Conservation (phyloP, 2,113 vertebrate species). For the Nesogale talazaci region DNA sequence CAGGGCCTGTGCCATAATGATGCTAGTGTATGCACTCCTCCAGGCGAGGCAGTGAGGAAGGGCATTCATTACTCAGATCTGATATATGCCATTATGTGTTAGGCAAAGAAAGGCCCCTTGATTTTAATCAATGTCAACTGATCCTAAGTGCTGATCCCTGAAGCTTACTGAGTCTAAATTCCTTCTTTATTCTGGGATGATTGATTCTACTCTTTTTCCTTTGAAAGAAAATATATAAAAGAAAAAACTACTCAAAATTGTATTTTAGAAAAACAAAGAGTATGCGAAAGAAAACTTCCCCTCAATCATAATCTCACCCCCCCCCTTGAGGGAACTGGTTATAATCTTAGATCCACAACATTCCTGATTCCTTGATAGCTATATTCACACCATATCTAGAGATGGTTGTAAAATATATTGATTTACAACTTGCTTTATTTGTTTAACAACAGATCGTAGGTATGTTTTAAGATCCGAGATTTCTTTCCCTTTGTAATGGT, state of each 20-base stretch:
- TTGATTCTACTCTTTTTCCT: background rate
- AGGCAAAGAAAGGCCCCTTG: background rate
- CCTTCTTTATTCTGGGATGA: background rate
- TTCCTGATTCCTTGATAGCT: background rate
- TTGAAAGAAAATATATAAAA: background rate
- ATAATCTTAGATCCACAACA: background rate
- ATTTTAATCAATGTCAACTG: background rate
- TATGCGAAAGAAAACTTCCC: background rate
- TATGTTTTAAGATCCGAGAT: background rate
- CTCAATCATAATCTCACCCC: background rate
- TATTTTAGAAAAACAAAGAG: background rate
- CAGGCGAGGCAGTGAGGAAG: background rate
- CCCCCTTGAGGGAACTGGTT: background rate
- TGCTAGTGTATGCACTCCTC: rapidly evolving
- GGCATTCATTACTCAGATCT: rapidly evolving
- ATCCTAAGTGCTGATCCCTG: too few species aligned
- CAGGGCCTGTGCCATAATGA: rapidly evolving
- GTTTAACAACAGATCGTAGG: background rate
- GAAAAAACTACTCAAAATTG: background rate
- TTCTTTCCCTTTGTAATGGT: background rate
- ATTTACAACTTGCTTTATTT: background rate
- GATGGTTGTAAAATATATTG: too few species aligned
- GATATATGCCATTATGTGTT: rapidly evolving
- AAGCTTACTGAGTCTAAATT: background rate
- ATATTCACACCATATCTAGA: background rate